These are phyloP conservation scores for Coranthus polyacanthus DNA, from an alignment of 2,797 vertebrate species.

Conservation along the genomic window DNA sequence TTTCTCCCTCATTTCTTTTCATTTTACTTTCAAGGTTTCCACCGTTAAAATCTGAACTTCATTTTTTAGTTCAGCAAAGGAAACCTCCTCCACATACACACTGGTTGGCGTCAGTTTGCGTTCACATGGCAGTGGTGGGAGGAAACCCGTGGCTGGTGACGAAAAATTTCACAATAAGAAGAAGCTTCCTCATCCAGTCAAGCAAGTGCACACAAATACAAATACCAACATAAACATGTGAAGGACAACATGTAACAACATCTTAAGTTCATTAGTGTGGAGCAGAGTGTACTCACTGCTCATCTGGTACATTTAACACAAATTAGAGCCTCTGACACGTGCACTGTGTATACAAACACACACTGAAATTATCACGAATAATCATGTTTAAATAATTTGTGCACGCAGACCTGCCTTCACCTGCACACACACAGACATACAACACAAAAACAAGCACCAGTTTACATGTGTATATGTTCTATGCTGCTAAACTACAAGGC, in stretches of 20 bases:
- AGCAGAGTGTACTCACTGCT: slow-evolving; percentile 10
- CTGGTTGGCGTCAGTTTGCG: neutral
- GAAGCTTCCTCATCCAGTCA: slow-evolving; percentile 17
- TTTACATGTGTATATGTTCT: too few species aligned
- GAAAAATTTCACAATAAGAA: slow-evolving; percentile 9
- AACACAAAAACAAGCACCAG: neutral
- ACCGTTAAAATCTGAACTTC: slow-evolving; percentile 8
- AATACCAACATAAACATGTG: slow-evolving; percentile 12
- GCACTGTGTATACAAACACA: neutral
- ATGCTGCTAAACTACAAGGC: too few species aligned
- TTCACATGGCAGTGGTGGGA: slow-evolving; percentile 29
- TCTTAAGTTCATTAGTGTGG: slow-evolving; percentile 5
- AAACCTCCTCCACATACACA: slow-evolving; percentile 39
- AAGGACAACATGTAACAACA: slow-evolving; percentile 1
- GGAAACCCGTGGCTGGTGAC: slow-evolving; percentile 17
- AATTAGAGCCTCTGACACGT: neutral
- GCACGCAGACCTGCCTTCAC: slow-evolving; percentile 4
- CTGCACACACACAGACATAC: slow-evolving; percentile 7
- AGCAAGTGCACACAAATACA: neutral
- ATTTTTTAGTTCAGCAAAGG: slow-evolving; percentile 19
- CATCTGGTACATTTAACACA: slow-evolving; percentile 5
- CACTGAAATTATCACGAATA: neutral
- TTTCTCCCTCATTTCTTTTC: slow-evolving; percentile 1
- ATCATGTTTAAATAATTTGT: too few species aligned
- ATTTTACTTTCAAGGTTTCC: slow-evolving; percentile 30